Evolutionary conservation across 1,140 invertebrate species (phyloP).

Genomic region (Lepidurus arcticus): DNA sequence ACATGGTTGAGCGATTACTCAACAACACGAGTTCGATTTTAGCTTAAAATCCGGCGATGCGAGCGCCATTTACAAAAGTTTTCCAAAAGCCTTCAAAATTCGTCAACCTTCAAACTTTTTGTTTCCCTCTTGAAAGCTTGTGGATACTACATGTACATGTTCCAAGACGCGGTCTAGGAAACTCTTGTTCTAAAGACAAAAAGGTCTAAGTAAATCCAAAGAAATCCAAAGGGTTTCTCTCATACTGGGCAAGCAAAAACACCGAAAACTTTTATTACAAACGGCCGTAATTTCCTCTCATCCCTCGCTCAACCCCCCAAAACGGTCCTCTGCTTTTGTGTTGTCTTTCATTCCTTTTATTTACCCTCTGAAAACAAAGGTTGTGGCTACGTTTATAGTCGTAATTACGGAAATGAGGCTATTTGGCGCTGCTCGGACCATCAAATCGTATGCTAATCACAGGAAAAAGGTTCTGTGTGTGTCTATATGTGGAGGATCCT

Average conservation of each 20-base stretch:
- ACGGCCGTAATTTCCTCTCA: no score
- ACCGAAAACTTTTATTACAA: no score
- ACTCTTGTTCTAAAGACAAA: no score
- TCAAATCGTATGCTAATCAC: not conserved
- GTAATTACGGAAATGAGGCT: not conserved
- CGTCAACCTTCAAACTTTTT: no score
- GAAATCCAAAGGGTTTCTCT: no score
- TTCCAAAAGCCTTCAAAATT: not conserved
- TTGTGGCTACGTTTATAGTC: not conserved
- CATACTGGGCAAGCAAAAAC: no score
- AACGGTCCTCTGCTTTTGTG: not conserved
- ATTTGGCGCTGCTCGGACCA: not conserved
- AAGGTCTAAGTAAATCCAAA: no score
- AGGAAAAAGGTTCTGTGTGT: not conserved
- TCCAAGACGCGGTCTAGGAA: no score
- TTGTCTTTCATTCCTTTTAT: not conserved
- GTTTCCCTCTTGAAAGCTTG: no score
- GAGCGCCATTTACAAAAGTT: not conserved
- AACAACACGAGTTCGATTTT: not conserved
- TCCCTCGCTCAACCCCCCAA: no score
- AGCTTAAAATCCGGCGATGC: not conserved
- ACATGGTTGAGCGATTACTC: slow-evolving; percentile 5
- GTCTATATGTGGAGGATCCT: no score
- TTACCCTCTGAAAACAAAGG: not conserved
- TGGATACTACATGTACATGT: no score